Conservation (phyloP, 2,888 invertebrate genomes). For the Brenthis hecate region DNA sequence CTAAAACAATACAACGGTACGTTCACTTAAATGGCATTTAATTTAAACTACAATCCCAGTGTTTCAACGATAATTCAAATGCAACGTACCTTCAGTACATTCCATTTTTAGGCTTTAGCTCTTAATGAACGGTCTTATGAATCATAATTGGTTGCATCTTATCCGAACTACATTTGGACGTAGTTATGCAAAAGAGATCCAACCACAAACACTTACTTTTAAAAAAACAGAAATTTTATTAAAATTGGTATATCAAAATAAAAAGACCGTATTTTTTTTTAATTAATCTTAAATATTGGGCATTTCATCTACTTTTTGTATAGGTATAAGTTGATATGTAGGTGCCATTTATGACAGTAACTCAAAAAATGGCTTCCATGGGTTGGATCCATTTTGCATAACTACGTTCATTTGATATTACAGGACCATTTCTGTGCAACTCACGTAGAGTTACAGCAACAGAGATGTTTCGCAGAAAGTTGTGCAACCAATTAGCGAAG, state of each 20-base stretch:
- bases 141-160: constrained; percentile 38
- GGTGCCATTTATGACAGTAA: too few species aligned
- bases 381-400: too few species aligned
- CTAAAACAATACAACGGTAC: constrained; percentile 64
- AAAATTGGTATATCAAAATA: too few species aligned
- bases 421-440: constrained; percentile 48
- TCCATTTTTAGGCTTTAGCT: constrained; percentile 41
- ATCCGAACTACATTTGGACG: constrained; percentile 31
- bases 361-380: too few species aligned
- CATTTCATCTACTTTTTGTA: too few species aligned
- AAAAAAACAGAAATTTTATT: too few species aligned
- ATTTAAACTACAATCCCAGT: constrained; percentile 65
- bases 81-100: constrained; percentile 40
- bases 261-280: too few species aligned
- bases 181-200: too few species aligned
- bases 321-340: too few species aligned
- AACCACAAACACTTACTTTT: too few species aligned
- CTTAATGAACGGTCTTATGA: constrained; percentile 41
- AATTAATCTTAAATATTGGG: too few species aligned
- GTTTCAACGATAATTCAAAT: constrained; percentile 56
- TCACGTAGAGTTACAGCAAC: constrained; percentile 58
- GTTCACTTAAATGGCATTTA: constrained; percentile 67
- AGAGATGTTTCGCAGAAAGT: constrained; percentile 54
- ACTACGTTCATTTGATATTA: constrained; percentile 27
- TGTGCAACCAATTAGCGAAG: constrained; percentile 68